These are phyloP conservation scores for Drosophila austrosaltans DNA, from an alignment of 2,888 invertebrate species.

Conservation along the genomic window DNA sequence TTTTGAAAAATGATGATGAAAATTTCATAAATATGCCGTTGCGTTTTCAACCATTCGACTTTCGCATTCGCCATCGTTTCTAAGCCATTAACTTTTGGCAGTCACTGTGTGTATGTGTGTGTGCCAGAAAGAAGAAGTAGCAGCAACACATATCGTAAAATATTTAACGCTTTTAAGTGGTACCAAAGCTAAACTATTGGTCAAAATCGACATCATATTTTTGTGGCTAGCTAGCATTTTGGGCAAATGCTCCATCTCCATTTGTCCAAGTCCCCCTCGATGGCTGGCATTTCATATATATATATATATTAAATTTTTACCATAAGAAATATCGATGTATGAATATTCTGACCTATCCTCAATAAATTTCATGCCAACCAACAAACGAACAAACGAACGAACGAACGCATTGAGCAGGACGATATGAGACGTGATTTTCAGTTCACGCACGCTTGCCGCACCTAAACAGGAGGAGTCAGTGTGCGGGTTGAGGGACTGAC, in stretches of 20 bases:
- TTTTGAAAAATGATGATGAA: constrained; percentile 70
- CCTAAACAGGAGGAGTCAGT: constrained; percentile 54
- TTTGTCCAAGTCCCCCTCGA: constrained; percentile 64
- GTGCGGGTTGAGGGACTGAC: constrained; percentile 11
- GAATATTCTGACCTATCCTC: constrained; percentile 74
- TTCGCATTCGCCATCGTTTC: constrained; percentile 47
- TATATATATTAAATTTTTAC: constrained; percentile 70
- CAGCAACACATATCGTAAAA: constrained; percentile 64
- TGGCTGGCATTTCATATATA: constrained; percentile 70
- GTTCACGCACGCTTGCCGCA: constrained; percentile 64
- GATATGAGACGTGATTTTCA: constrained; percentile 68
- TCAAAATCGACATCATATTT: constrained; percentile 5
- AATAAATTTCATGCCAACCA: constrained; percentile 61
- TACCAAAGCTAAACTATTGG: constrained; percentile 36
- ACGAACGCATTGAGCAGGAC: constrained; percentile 54
- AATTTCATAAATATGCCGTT: constrained; percentile 78
- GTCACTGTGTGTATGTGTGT: background rate
- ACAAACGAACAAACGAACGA: background rate
- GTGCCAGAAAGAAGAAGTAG: background rate
- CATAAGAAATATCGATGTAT: constrained; percentile 64
- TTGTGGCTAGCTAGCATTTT: constrained; percentile 28
- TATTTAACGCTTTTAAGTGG: constrained; percentile 78
- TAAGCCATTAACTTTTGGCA: constrained; percentile 66
- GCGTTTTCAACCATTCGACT: constrained; percentile 60
- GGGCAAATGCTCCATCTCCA: constrained; percentile 46